Evolutionary conservation across 2,888 invertebrate species (phyloP).

Genomic region (Drosophila neutralis): DNA sequence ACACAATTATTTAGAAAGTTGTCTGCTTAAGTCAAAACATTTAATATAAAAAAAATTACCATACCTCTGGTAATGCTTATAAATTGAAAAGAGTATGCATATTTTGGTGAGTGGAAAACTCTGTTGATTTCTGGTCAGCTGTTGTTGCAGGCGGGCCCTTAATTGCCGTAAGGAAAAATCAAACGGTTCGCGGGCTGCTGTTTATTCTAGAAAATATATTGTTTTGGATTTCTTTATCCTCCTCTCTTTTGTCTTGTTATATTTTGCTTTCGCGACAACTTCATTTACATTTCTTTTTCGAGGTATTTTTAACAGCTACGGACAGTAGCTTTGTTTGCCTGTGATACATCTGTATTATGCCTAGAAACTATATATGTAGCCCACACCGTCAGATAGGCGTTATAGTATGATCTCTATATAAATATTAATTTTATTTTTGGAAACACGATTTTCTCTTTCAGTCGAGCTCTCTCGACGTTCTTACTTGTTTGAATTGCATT

Average conservation of each 20-base stretch:
- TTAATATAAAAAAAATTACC: background rate
- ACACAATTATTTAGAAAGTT: background rate
- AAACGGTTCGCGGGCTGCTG: constrained; percentile 18
- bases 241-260: constrained; percentile 8
- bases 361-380: background rate
- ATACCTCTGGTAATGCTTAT: background rate
- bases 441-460: background rate
- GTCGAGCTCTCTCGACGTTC: background rate
- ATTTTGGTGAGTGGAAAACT: background rate
- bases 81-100: constrained; percentile 1
- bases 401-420: background rate
- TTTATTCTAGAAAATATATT: constrained; percentile 12
- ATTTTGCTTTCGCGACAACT: constrained; percentile 16
- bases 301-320: background rate
- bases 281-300: constrained; percentile 6
- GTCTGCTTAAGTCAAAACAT: background rate
- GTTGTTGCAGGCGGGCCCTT: constrained; percentile 12
- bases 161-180: constrained; percentile 28
- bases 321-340: background rate
- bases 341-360: background rate
- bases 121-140: background rate
- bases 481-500: background rate
- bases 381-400: background rate
- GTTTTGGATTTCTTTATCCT: background rate
- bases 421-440: background rate